A percentile compares a stretch with the other conserved stretches of the same genome.
Evolutionary conservation across 2,888 invertebrate species (phyloP).

Genomic region (Dilophus febrilis): DNA sequence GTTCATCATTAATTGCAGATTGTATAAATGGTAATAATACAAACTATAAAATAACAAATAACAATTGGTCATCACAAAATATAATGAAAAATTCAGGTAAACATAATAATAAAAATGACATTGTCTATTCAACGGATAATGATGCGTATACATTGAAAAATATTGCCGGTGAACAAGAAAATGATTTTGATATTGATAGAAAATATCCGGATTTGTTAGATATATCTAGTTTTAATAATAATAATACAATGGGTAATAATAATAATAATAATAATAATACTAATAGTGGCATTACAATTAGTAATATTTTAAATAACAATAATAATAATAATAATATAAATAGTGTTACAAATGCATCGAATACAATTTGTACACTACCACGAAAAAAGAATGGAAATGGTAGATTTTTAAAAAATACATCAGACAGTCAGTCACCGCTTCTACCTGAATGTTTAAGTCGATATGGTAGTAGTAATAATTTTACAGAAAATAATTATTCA

Average conservation of each 20-base stretch:
- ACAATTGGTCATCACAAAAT: constrained; percentile 2
- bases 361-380: constrained; percentile 49
- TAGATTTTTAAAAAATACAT: constrained; percentile 26
- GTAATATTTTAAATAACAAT: constrained; percentile 2
- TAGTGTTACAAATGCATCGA: constrained; percentile 6
- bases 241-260: constrained; percentile 8
- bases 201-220: constrained; percentile 40
- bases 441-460: constrained; percentile 43
- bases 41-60: not conserved
- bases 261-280: constrained; percentile 1
- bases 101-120: not conserved
- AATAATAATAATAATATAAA: not conserved
- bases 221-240: constrained; percentile 29
- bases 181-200: constrained; percentile 32
- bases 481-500: constrained; percentile 21
- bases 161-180: constrained; percentile 7
- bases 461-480: constrained; percentile 48
- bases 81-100: not conserved
- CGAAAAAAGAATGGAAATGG: constrained; percentile 25
- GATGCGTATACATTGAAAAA: constrained; percentile 20
- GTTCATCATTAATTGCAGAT: constrained; percentile 9
- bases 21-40: too few species aligned
- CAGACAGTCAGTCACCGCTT: constrained; percentile 59
- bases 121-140: not conserved
- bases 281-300: constrained; percentile 1